Evolutionary conservation across 2,888 invertebrate genomes (phyloP), one percentile per base, ranked within the genome.

Genomic region (Dasypolia templi): DNA sequence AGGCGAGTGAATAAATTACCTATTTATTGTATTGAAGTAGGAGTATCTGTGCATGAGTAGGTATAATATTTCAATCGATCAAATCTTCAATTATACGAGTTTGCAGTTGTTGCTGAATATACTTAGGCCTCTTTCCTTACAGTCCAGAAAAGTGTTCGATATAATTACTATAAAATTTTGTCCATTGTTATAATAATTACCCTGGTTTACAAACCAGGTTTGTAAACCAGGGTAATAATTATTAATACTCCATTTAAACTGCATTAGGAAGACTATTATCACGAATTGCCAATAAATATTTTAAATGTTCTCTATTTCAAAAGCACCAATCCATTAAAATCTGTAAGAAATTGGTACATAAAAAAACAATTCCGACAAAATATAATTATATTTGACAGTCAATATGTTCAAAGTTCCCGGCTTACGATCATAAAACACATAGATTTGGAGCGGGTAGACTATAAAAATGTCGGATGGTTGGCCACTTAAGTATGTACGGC

Each of bases 371-470:
- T 75, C 67, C 32, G 7, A 32, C 44, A 46, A 58, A 63, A 72
- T 66, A 73, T 75, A 83, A 79, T 76, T 79, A 79, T 71, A 76
- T 82, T 80, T 78, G 70, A 77, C 51, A 71, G 67, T 65, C 78
- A 1, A 80, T 83, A 85, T 77, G 84, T 78, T 84, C 59, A 79
- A 77, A 86, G 68, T 84, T 72, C 73, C 70, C 70, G 29, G 64
- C 77, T 80, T 75, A 76, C 77, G 75, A 86, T 82, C 80, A 82
- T 86, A 86, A 86, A 86, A 86, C 64, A 86, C 83, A 79, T 75
- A 83, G 75, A 81, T 81, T 84, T 83, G 70, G 62, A 75, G 75
- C 65, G 66, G 75, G 55, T 67, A 64, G 83, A 79, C 83, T 79
- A 83, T 87, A 84, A 85, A 85, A 85, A 86, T 84, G 81, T 84